Evolutionary conservation across 1,140 invertebrate species (phyloP), one percentile per base, ranked within the genome.

Genomic region (Ceratosolen fusciceps): DNA sequence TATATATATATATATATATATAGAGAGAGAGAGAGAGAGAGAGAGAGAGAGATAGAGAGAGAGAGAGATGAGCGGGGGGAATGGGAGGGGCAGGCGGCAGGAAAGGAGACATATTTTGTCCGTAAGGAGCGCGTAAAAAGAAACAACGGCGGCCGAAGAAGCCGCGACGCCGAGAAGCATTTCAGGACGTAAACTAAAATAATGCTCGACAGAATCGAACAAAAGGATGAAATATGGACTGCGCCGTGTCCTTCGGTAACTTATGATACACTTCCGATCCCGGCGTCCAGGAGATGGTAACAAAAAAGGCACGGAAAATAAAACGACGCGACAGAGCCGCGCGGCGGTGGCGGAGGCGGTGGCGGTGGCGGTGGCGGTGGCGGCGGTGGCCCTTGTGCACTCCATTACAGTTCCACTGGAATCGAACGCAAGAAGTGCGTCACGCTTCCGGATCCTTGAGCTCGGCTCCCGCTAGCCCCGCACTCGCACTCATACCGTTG

Each of bases 201-300:
- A 90, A 90, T 89, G 87, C 87, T 85, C 86, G 86, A 88, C 86
- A 84, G 85, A 90, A 90, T 90, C 89, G 89, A 90, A 90, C 89
- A 90, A 90, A 90, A 89, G 89, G 85, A 87, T 90, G 88, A 89
- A 89, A 87, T 90, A 89, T 89, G 85, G 84, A 86, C 85, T 85
- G 79, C 82, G 85, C 83, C 85, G 87, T 84, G 84, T 77, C 83
- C 80, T 84, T 82, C 80, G 78, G 83, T 89, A 88, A 90, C 86
- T 90, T 88, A 90, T 90, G 86, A 89, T 88, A 85, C 84, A 86
- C 83, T 87, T 86, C 82, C 83, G 85, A 79, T 82, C 7, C 82
- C 80, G 83, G 68, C 83, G 75, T 82, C 82, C 83, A 82, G 72
- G 82, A 83, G 86, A 83, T 71, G 81, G 80, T 80, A 85, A 80